Conservation (phyloP, 2,888 invertebrate genomes). For the Teinopalpus imperialis region DNA sequence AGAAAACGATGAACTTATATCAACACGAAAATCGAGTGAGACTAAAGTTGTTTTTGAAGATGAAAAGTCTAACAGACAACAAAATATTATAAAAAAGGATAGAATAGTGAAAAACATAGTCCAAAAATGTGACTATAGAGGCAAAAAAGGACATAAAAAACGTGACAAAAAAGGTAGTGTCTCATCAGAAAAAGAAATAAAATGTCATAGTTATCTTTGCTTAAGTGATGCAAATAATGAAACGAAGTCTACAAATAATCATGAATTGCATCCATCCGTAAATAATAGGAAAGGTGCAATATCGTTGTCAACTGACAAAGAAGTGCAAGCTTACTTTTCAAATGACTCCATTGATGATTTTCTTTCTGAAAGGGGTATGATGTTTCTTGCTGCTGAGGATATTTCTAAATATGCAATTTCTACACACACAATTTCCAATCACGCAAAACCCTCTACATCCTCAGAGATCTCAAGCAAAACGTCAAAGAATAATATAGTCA, state of each 20-base stretch:
- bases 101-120: conserved; percentile 26
- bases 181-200: conserved; percentile 54
- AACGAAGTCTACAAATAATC: conserved; percentile 24
- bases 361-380: conserved; percentile 55
- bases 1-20: conserved; percentile 15
- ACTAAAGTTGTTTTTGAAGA: conserved; percentile 46
- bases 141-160: conserved; percentile 30
- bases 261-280: conserved; percentile 28
- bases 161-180: conserved; percentile 14
- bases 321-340: conserved; percentile 58
- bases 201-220: conserved; percentile 51
- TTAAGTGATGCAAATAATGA: conserved; percentile 30
- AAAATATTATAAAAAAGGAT: conserved; percentile 26
- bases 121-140: conserved; percentile 27
- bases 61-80: conserved; percentile 29
- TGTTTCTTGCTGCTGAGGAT: conserved; percentile 49
- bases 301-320: conserved; percentile 51
- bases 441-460: conserved; percentile 37
- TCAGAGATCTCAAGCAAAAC: conserved; percentile 51
- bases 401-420: conserved; percentile 54
- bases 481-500: conserved; percentile 59
- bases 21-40: conserved; percentile 28
- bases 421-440: conserved; percentile 40
- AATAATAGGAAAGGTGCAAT: conserved; percentile 30
- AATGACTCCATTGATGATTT: conserved; percentile 69